Evolutionary conservation across 2,113 vertebrate genomes (phyloP).

Genomic region (Genyomyrus donnyi): DNA sequence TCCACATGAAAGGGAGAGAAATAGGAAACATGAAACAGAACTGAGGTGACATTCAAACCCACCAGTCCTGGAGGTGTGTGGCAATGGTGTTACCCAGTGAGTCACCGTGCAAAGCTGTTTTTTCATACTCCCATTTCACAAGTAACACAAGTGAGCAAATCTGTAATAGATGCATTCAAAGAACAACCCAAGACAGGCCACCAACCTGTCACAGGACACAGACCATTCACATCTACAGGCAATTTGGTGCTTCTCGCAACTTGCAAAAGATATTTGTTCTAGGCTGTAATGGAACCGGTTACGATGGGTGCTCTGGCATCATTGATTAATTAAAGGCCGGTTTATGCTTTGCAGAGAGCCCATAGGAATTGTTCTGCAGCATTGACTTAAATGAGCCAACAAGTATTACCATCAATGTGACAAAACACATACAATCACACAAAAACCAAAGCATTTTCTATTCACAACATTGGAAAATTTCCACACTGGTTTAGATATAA

Average conservation of each 20-base stretch:
- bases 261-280: constrained; percentile 10
- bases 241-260: neutral
- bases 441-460: neutral
- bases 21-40: neutral
- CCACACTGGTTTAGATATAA: neutral
- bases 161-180: constrained; percentile 4
- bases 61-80: neutral
- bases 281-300: neutral
- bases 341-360: constrained; percentile 5
- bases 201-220: neutral
- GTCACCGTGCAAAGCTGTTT: neutral
- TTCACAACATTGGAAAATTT: neutral
- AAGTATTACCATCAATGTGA: neutral
- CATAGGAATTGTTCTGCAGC: neutral
- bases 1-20: neutral
- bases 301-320: neutral
- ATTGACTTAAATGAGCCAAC: neutral
- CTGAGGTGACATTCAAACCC: neutral
- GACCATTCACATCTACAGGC: neutral
- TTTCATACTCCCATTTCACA: neutral
- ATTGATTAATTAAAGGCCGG: constrained; percentile 9
- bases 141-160: neutral
- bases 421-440: neutral
- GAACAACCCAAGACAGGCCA: neutral
- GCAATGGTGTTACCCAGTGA: neutral